Base-by-base conservation (phyloP, 2,113 vertebrate genomes). In the Oryzias melastigma region DNA sequence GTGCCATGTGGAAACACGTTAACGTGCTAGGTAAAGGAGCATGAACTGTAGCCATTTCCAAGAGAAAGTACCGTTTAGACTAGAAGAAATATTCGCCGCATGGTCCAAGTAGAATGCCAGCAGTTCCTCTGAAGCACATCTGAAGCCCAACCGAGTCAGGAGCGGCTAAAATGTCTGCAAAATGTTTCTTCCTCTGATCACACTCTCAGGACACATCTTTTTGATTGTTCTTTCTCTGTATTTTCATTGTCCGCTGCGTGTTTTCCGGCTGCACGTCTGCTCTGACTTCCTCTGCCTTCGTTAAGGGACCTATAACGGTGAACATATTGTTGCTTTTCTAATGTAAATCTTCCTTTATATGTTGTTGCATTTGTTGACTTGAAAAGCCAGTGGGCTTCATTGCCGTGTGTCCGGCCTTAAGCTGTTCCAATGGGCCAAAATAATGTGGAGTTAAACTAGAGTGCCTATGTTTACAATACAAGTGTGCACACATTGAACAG, bases 381-480 rank as follows among this genome's bases (percentile, higher is more conserved):
- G 15, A 10, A 51, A 56, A 56, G 1, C 19, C 58, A 14, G 45
- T 25, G 48, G 25, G n/a, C 35, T 54, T n/a, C 4, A 1, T 51
- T 46, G 40, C 60, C 46, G 44, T 14, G 42, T 51, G 40, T 64
- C 16, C 51, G 63, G 50, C 52, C 67, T 57, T 71, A 68, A 52
- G 10, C 52, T 46, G 27, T 6, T 64, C 10, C 5, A 20, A 18
- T 43, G 46, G 71, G 51, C 25, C 27, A 27, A 16, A 41, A 1
- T 14, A 22, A 69, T 14, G 61, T 48, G 50, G 52, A 51, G 47
- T 59, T 47, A 61, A 70, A 55, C 63, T 19, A 3, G n/a, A 58
- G 76, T 72, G 76, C 55, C 69, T 58, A 68, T 71, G 77, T 82
- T 78, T 82, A 73, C 78, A 78, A 24, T 49, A 4, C 40, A 27